phyloP scores from a whole-genome alignment of 2,113 vertebrate genomes.

The Rhinolophus ferrumequinum region DNA sequence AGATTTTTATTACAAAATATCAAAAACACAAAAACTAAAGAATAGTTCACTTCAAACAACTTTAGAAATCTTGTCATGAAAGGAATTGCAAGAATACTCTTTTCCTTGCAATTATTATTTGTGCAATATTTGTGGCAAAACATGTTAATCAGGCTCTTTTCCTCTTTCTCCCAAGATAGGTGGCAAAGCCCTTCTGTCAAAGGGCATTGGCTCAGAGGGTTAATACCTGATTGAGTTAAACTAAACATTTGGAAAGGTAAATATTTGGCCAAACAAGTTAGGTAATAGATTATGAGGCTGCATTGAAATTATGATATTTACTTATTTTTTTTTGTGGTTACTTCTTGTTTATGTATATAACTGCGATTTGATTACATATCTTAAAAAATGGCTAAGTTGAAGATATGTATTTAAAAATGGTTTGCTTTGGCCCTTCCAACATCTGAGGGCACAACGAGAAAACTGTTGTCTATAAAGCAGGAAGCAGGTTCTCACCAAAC shows the following conservation, averaged over 20 bases:
- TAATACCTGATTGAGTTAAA: neutral
- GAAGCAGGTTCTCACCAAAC: too few relatives aligned
- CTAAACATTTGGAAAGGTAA: conserved; percentile 22
- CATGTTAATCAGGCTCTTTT: neutral
- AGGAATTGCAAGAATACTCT: neutral
- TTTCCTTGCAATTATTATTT: neutral
- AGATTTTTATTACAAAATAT: neutral
- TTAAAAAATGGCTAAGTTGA: neutral
- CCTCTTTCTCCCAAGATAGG: neutral
- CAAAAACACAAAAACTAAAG: neutral
- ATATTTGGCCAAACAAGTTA: neutral
- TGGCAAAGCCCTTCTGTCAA: neutral
- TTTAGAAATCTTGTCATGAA: neutral
- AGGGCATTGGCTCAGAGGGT: neutral
- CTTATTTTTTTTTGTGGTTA: neutral
- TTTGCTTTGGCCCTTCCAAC: too few relatives aligned
- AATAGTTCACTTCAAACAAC: neutral
- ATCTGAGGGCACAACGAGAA: too few relatives aligned
- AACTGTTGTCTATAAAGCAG: too few relatives aligned
- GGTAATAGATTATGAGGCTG: neutral
- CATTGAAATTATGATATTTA: neutral
- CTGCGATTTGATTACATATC: neutral
- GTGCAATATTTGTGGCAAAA: neutral
- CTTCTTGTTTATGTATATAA: neutral
- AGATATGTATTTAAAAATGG: neutral